Evolutionary conservation across 35 echinoderm and acorn worm genomes (phyloP).

Genomic region (Apostichopus parvimensis): DNA sequence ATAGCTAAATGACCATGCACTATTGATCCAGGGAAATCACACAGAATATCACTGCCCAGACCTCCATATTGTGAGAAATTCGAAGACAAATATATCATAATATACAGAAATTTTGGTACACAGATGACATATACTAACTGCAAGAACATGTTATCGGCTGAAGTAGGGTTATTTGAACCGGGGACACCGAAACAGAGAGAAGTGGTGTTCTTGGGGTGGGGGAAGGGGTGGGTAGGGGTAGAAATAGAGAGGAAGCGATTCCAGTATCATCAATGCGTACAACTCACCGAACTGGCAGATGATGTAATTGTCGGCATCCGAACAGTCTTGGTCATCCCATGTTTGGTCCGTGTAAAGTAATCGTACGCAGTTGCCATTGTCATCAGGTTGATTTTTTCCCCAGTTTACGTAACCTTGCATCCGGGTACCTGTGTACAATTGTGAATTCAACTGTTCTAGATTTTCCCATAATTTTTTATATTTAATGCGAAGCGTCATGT

Average conservation of each 20-base stretch:
- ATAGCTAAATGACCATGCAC: not conserved
- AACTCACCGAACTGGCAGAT: constrained; percentile 30
- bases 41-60: not conserved
- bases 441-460: not conserved
- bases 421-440: not conserved
- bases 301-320: not conserved
- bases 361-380: not conserved
- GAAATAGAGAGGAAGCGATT: too few species aligned
- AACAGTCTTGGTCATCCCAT: not conserved
- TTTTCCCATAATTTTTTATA: too few species aligned
- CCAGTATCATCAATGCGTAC: too few species aligned
- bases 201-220: not conserved
- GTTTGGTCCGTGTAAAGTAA: not conserved
- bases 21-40: constrained; percentile 7
- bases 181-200: not conserved
- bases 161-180: too few species aligned
- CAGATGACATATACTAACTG: too few species aligned
- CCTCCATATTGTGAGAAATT: not conserved
- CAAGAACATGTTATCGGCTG: too few species aligned
- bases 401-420: not conserved
- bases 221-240: too few species aligned
- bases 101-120: too few species aligned
- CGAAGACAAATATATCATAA: too few species aligned
- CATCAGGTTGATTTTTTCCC: not conserved
- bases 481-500: too few species aligned